Percentiles rank a stretch among this genome's conserved stretches.
phyloP scores from a whole-genome alignment of 1,140 invertebrate species.

The Drosophila sucinea region DNA sequence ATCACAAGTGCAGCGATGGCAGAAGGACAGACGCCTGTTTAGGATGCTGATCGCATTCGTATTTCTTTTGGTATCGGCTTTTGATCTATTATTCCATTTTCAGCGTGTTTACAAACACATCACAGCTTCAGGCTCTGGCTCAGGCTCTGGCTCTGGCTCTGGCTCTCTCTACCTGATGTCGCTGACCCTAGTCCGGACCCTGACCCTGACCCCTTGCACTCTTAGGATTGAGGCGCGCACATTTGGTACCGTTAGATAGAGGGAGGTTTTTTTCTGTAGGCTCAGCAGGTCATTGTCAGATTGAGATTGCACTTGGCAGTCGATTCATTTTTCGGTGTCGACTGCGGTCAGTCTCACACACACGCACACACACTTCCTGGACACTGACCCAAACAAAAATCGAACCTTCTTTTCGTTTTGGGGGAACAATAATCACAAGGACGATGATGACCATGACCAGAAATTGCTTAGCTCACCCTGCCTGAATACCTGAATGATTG shows the following conservation, averaged over 20 bases:
- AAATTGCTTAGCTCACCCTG: slow-evolving; percentile 65
- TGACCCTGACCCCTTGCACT: not conserved
- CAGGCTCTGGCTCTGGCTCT: not conserved
- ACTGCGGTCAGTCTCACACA: slow-evolving; percentile 60
- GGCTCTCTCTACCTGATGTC: not conserved
- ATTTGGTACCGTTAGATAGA: slow-evolving; percentile 72
- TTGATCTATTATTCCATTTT: slow-evolving; percentile 78
- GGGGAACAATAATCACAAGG: slow-evolving; percentile 13
- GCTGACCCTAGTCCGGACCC: slow-evolving; percentile 12
- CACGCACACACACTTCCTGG: slow-evolving; percentile 49
- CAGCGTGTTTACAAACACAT: slow-evolving; percentile 78
- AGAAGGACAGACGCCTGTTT: slow-evolving; percentile 15
- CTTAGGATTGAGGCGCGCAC: slow-evolving; percentile 16
- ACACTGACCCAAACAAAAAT: slow-evolving; percentile 44
- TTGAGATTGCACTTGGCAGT: slow-evolving; percentile 63
- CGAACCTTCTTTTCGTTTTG: slow-evolving; percentile 25
- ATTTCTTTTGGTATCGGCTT: slow-evolving; percentile 48
- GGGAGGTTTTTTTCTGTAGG: slow-evolving; percentile 5
- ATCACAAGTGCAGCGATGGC: slow-evolving; percentile 44
- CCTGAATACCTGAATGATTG: slow-evolving; percentile 20
- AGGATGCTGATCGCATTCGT: slow-evolving; percentile 20
- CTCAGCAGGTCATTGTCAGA: slow-evolving; percentile 45
- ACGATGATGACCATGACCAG: slow-evolving; percentile 44
- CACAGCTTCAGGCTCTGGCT: slow-evolving; percentile 45
- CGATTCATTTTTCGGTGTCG: slow-evolving; percentile 70